Percentiles rank a stretch among this genome's conserved stretches.
Evolutionary conservation across 2,113 vertebrate species (phyloP).

Genomic region (Nerophis ophidion): DNA sequence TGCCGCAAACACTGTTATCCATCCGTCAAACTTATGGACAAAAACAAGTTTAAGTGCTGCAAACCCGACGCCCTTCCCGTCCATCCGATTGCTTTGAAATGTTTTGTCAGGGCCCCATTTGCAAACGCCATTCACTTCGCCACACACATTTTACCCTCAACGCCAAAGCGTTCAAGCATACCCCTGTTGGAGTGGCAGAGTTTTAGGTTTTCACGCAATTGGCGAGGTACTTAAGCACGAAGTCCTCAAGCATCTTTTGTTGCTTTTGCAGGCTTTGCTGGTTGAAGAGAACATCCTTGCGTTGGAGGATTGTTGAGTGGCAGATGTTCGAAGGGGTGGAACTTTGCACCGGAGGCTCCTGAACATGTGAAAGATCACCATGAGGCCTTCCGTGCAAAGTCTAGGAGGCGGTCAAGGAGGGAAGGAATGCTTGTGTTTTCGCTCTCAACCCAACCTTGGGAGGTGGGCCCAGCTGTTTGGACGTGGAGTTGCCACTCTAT

Average conservation of each 20-base stretch:
- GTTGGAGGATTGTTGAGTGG: constrained; percentile 4
- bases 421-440: background rate
- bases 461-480: too few relatives aligned
- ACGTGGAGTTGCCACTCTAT: too few relatives aligned
- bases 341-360: constrained; percentile 17
- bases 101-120: constrained; percentile 10
- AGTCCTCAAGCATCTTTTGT: background rate
- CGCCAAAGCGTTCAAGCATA: constrained; percentile 7
- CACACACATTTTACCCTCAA: background rate
- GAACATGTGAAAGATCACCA: constrained; percentile 29
- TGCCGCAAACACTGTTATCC: constrained; percentile 5
- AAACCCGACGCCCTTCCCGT: background rate
- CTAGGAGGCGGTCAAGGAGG: constrained; percentile 6
- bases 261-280: background rate
- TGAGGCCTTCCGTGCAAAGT: constrained; percentile 11
- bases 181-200: background rate
- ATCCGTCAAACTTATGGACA: background rate
- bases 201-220: too few relatives aligned
- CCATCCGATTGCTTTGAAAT: background rate
- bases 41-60: constrained; percentile 3
- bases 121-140: constrained; percentile 9
- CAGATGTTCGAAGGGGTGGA: constrained; percentile 36
- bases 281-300: background rate
- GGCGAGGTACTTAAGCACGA: too few relatives aligned
- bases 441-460: background rate